Percentiles rank a stretch among this genome's conserved stretches.
phyloP scores from a whole-genome alignment of 2,888 invertebrate species.

The Laothoe populi region DNA sequence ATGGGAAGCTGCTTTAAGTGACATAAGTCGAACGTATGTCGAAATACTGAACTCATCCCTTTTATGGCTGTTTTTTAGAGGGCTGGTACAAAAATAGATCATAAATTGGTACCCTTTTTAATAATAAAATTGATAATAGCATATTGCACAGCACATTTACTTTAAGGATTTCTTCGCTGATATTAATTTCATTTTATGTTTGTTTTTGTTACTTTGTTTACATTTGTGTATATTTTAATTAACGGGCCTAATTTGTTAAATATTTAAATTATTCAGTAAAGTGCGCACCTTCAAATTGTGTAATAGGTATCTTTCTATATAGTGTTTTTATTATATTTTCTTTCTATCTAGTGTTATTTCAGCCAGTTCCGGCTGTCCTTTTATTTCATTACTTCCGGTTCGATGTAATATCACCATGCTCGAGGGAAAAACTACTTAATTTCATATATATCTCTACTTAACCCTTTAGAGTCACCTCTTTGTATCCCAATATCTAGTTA shows the following conservation, averaged over 20 bases:
- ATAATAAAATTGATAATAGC: conserved; percentile 26
- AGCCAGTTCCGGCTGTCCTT: neutral
- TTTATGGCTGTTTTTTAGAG: conserved; percentile 26
- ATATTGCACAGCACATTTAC: conserved; percentile 5
- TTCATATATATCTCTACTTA: too few relatives aligned
- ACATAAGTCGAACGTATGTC: conserved; percentile 9
- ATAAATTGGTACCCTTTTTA: conserved; percentile 30
- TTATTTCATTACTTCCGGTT: neutral
- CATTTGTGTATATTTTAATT: conserved; percentile 2
- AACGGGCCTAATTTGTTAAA: neutral
- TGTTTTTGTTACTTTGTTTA: neutral
- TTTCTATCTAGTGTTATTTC: neutral
- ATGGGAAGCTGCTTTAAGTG: too few relatives aligned
- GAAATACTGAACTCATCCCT: neutral
- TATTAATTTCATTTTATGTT: conserved; percentile 4
- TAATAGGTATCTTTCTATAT: neutral
- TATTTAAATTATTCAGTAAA: neutral
- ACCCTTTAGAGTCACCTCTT: too few relatives aligned
- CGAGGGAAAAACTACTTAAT: too few relatives aligned
- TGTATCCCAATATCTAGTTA: too few relatives aligned
- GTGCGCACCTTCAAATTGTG: neutral
- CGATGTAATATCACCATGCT: neutral
- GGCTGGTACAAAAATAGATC: conserved; percentile 28
- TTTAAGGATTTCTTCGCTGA: conserved; percentile 6
- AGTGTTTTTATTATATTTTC: neutral